phyloP scores from a whole-genome alignment of 2,797 vertebrate species.

The Schizopygopsis pylzovi region DNA sequence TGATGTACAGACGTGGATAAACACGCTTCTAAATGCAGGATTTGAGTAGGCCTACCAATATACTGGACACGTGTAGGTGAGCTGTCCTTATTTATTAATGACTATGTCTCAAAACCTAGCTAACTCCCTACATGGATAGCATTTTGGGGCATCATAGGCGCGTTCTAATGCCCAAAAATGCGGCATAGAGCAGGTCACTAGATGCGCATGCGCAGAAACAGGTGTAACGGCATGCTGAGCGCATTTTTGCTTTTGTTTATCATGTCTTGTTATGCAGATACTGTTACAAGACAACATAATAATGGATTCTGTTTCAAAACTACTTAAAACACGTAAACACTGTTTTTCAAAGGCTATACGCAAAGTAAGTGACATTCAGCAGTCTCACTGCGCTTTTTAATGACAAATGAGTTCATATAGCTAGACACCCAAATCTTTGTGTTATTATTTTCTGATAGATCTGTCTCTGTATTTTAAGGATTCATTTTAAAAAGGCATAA shows the following conservation, averaged over 20 bases:
- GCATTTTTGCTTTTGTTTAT: constrained; percentile 41
- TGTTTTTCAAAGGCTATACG: background rate
- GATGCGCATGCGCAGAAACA: constrained; percentile 54
- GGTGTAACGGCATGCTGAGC: constrained; percentile 48
- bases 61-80: constrained; percentile 29
- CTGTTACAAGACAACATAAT: background rate
- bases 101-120: background rate
- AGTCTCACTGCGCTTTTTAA: constrained; percentile 16
- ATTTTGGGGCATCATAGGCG: constrained; percentile 25
- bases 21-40: background rate
- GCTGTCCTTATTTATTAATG: background rate
- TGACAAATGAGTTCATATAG: background rate
- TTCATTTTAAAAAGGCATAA: background rate
- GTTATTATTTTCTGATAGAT: background rate
- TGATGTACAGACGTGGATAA: constrained; percentile 6
- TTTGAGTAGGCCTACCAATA: background rate
- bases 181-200: constrained; percentile 48
- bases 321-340: background rate
- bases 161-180: constrained; percentile 46
- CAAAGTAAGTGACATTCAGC: constrained; percentile 10
- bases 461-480: background rate
- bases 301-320: background rate
- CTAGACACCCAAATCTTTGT: background rate
- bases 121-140: background rate
- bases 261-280: background rate